Conservation (phyloP, 2,888 invertebrate species). For the Scaptomyza flava region DNA sequence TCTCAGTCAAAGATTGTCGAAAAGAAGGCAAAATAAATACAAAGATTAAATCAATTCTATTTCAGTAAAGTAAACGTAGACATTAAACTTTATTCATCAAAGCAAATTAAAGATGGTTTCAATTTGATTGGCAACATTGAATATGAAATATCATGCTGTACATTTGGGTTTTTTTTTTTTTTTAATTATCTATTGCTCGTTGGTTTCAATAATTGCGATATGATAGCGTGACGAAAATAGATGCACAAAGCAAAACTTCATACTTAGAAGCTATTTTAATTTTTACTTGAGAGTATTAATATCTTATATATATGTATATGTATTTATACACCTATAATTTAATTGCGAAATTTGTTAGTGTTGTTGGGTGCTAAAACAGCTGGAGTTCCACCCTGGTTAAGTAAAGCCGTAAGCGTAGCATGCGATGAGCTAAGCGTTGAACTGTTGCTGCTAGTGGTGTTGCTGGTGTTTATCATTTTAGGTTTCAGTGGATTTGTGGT, state of each 20-base stretch:
- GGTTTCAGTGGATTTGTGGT: constrained; percentile 57
- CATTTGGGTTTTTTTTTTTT: background rate
- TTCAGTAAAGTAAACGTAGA: background rate
- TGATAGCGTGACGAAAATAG: constrained; percentile 29
- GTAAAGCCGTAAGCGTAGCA: constrained; percentile 83
- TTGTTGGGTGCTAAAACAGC: constrained; percentile 6
- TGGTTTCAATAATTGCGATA: constrained; percentile 24
- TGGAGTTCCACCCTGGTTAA: constrained; percentile 71
- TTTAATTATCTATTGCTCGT: constrained; percentile 14
- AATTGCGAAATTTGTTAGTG: constrained; percentile 50
- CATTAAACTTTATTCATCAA: constrained; percentile 10
- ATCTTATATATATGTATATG: constrained; percentile 4
- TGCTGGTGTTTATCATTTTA: constrained; percentile 60
- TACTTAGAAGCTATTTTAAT: constrained; percentile 13
- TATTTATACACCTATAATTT: constrained; percentile 8
- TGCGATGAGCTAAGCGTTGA: constrained; percentile 83
- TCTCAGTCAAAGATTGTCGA: background rate
- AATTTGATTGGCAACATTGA: constrained; percentile 1
- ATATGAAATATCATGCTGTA: constrained; percentile 21
- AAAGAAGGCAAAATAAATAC: background rate
- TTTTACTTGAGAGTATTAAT: constrained; percentile 9
- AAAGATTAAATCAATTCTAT: background rate
- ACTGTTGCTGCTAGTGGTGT: constrained; percentile 71
- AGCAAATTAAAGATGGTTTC: background rate
- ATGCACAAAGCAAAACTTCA: constrained; percentile 9